Conservation (phyloP, 2,113 vertebrate species). For the Pelvicachromis taeniatus region DNA sequence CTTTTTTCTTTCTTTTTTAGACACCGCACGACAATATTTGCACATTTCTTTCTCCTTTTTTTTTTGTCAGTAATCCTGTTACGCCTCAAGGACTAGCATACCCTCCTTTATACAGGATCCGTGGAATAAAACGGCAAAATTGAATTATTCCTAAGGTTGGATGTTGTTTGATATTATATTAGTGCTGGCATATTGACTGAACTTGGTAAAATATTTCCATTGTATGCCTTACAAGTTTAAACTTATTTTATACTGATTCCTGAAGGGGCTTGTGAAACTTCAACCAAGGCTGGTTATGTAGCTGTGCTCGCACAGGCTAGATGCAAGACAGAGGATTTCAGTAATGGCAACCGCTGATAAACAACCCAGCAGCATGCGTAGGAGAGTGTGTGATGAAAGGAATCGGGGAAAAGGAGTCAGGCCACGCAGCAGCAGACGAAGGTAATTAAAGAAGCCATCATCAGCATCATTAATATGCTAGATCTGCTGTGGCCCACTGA, state of each 20-base stretch:
- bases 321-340: constrained; percentile 43
- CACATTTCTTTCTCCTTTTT: not conserved
- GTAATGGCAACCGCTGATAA: constrained; percentile 56
- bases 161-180: not conserved
- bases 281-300: not conserved
- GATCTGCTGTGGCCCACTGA: constrained; percentile 70
- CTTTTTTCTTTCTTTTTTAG: not conserved
- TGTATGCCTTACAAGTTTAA: not conserved
- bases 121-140: not conserved
- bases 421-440: constrained; percentile 59
- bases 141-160: not conserved
- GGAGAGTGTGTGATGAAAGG: constrained; percentile 61
- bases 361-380: constrained; percentile 57
- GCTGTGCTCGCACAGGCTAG: constrained; percentile 10
- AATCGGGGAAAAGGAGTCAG: constrained; percentile 46
- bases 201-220: not conserved
- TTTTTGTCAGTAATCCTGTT: not conserved
- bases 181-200: not conserved
- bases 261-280: not conserved
- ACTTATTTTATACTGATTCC: not conserved
- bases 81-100: not conserved
- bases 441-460: constrained; percentile 75
- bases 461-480: constrained; percentile 75
- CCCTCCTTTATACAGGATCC: not conserved
- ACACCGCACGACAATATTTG: not conserved